Conservation (phyloP, 1,140 invertebrate species). For the Gonatopus flavifemur region DNA sequence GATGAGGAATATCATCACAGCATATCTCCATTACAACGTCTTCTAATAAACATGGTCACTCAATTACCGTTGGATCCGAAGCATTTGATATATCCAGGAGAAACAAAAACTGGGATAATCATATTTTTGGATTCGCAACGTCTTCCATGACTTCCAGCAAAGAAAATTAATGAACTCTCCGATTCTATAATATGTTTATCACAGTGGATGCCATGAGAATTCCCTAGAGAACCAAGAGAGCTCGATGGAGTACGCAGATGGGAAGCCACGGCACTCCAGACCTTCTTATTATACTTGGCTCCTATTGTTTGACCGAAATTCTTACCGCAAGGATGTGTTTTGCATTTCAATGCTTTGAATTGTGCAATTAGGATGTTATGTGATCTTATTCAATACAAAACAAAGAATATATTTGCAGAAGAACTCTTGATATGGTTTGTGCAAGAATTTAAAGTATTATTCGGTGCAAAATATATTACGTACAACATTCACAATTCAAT, state of each 20-base stretch:
- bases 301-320: constrained; percentile 7
- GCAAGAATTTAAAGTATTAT: not conserved
- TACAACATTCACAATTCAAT: constrained; percentile 9
- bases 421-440: constrained; percentile 6
- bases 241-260: not conserved
- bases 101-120: constrained; percentile 17
- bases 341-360: constrained; percentile 13
- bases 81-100: constrained; percentile 30
- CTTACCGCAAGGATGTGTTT: not conserved
- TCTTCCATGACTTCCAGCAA: not conserved
- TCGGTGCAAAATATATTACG: not conserved
- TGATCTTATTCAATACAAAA: not conserved
- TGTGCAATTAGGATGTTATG: constrained; percentile 18
- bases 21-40: constrained; percentile 8
- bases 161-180: not conserved
- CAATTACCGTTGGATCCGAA: constrained; percentile 20
- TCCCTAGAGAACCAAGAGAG: constrained; percentile 9
- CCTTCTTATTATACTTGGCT: constrained; percentile 12
- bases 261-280: constrained; percentile 12
- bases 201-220: constrained; percentile 7
- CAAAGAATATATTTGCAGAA: constrained; percentile 5
- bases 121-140: constrained; percentile 2
- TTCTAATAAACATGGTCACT: constrained; percentile 19
- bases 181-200: not conserved
- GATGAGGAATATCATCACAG: constrained; percentile 15